Percentiles rank a stretch among this genome's conserved stretches.
Conservation (phyloP, 1,140 invertebrate species). For the Pygmarrhopalites habei region DNA sequence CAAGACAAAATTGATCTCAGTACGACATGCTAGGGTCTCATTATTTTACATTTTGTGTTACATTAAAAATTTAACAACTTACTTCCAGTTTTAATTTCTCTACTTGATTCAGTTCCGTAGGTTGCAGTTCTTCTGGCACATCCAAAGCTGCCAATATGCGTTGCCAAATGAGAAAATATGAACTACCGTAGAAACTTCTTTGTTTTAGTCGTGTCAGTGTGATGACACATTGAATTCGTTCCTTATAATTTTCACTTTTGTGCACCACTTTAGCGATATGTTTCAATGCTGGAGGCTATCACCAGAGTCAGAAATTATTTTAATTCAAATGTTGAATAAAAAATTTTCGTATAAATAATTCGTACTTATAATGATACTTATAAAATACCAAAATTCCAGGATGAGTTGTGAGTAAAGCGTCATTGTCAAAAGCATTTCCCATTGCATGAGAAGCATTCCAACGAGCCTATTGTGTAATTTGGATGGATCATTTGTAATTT, state of each 20-base stretch:
- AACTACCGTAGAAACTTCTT: background rate
- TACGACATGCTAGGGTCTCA: too few relatives aligned
- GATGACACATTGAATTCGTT: slow-evolving; percentile 15
- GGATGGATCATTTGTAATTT: background rate
- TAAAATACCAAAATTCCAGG: slow-evolving; percentile 6
- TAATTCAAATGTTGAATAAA: background rate
- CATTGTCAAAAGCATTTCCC: slow-evolving; percentile 11
- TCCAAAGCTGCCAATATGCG: background rate
- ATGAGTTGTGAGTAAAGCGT: background rate
- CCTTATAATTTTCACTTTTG: slow-evolving; percentile 32
- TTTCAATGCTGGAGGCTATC: slow-evolving; percentile 16
- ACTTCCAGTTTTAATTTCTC: slow-evolving; percentile 24
- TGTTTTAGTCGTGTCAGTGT: background rate
- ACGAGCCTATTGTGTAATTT: slow-evolving; percentile 15
- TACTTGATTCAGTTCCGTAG: background rate
- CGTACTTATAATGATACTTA: background rate
- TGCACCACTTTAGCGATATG: slow-evolving; percentile 6
- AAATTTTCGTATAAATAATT: background rate
- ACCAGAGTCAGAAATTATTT: background rate
- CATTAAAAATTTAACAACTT: background rate
- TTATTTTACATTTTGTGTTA: background rate
- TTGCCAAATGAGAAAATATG: slow-evolving; percentile 15
- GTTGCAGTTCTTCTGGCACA: background rate
- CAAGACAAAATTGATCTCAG: background rate
- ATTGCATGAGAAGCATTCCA: slow-evolving; percentile 30